These are phyloP conservation scores for Daktulosphaira vitifoliae DNA, from an alignment of 1,140 invertebrate species.

Conservation along the genomic window DNA sequence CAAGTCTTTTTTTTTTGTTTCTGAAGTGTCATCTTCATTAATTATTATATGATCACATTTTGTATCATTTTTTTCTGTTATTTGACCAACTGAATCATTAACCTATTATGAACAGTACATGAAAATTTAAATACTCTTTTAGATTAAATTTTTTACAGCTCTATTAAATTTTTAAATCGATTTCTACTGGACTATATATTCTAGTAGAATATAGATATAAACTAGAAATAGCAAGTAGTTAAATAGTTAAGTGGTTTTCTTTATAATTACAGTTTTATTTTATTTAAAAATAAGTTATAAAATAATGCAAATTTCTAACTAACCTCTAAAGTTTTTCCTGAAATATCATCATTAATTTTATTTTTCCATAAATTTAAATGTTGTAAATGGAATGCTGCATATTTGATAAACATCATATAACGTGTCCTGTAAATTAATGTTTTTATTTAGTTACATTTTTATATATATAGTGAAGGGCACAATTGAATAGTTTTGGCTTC, in stretches of 20 bases:
- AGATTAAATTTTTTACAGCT: background rate
- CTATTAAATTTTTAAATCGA: too few relatives aligned
- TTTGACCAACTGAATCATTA: background rate
- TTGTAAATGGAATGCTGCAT: slow-evolving; percentile 88
- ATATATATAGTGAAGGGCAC: too few relatives aligned
- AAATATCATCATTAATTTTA: background rate
- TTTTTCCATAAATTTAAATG: slow-evolving; percentile 63
- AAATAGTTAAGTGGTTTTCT: too few relatives aligned
- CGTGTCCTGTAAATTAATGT: slow-evolving; percentile 47
- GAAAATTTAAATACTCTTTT: background rate
- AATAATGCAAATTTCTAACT: background rate
- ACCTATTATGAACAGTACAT: background rate
- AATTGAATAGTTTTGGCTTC: too few relatives aligned
- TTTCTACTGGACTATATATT: too few relatives aligned
- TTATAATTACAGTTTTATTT: too few relatives aligned
- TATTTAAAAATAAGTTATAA: too few relatives aligned
- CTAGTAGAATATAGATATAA: too few relatives aligned
- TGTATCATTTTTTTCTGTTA: background rate
- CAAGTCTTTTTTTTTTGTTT: slow-evolving; percentile 13
- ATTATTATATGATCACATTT: slow-evolving; percentile 36
- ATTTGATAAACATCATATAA: slow-evolving; percentile 93
- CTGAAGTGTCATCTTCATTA: background rate
- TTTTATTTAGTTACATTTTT: background rate
- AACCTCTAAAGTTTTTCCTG: background rate
- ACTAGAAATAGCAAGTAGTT: too few relatives aligned